Base-by-base conservation (phyloP, 2,113 vertebrate genomes). In the Ptyas mucosa region DNA sequence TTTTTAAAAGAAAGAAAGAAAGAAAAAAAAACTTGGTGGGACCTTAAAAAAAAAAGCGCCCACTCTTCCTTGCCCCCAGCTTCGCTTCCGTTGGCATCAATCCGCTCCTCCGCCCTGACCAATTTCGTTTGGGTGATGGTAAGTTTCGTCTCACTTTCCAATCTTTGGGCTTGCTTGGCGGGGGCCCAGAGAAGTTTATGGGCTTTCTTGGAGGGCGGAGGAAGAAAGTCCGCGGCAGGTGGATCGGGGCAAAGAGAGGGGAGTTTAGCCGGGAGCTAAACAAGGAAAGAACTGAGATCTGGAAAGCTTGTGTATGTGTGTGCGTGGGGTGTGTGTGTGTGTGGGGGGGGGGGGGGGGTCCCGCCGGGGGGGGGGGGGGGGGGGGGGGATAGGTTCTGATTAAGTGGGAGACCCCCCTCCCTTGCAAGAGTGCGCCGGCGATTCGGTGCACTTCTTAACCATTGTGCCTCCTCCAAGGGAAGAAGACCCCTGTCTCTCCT, bases 61-160 rank as follows among this genome's bases (percentile, higher is more conserved):
- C 75, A 43, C 75, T 81, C 51, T 23, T 29, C 58, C 87, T 81
- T 52, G 46, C 86, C 55, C 10, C 85, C 85, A 87, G 85, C 55
- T 23, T 24, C 11, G 86, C 46, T 87, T 55, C 94, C 54, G 91
- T 81, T 58, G 64, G 94, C 90, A 81, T 91, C 92, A 43, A 92
- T 88, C 49, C 57, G 89, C 43, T 20, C 81, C 15, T 85, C 90
- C 91, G 89, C 90, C 89, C 91, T 90, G 92, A 97, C 97, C 96
- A 96, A 96, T 97, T 97, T 96, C 93, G 96, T 97, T 96, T 95
- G 96, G 86, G 97, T 98, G 51, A 98, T 98, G 98, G 98, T 98
- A 98, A 95, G 96, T 97, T 96, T 91, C 91, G 3, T 11, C 90
- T 53, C 92, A 93, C 88, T 95, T 95, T 95, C 93, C 87, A 88